Base-by-base conservation (phyloP, 2,888 invertebrate species). In the Campoplex capitator region DNA sequence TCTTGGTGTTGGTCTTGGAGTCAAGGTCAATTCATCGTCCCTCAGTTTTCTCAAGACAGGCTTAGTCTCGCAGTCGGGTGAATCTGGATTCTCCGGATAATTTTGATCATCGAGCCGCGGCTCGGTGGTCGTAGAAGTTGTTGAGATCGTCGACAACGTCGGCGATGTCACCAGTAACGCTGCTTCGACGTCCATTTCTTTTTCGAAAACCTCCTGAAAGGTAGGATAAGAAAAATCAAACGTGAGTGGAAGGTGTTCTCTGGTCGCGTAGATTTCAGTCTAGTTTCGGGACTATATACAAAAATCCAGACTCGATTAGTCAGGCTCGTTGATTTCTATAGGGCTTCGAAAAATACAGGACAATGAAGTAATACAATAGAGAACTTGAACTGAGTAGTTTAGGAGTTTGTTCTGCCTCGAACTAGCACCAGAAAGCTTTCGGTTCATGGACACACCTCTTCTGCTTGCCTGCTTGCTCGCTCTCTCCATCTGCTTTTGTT, bases 91-190 rank as follows among this genome's bases (percentile, higher is more conserved):
- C 82, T 91, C 90, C 42, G 91, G 90, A 56, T 91, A 90, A 76
- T 89, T 91, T 18, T 91, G 86, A 38, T 92, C 92, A 76, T 84
- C 84, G 13, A 54, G 38, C 11, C 67, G 74, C 1, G 51, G 81
- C 13, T 78, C 84, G 45, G 86, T 81, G 38, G 81, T 84, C 28
- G 86, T 87, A 18, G 89, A 88, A 42, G 84, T 87, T 13, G 88
- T 88, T 16, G 88, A 88, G 65, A 93, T 92, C 82, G 93, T 93
- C 89, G 94, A 93, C 90, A 93, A 90, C 56, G 93, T 94, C 85
- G 94, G 94, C 80, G 94, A 94, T 86, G 92, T 92, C 84, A 93
- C 93, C 81, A 94, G 89, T 75, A 94, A 90, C 77, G 93, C 94
- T 87, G 93, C 93, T 91, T 94, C 93, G 87, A 91, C 93, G 91